phyloP scores from a whole-genome alignment of 2,888 invertebrate genomes.

The Willowsia nigromaculata region DNA sequence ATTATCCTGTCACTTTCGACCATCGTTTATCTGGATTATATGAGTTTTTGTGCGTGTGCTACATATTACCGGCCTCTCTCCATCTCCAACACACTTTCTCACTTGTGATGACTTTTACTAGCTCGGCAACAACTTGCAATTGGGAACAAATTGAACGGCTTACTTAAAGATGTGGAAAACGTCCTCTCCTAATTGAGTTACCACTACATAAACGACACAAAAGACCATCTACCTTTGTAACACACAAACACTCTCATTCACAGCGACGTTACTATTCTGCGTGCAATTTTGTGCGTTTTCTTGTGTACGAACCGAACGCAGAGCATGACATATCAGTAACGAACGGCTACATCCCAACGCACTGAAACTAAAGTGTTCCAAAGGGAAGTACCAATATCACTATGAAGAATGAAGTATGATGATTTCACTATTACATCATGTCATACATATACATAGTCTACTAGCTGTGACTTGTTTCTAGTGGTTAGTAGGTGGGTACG shows the following conservation, averaged over 20 bases:
- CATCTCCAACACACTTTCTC: neutral
- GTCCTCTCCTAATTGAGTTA: slow-evolving; percentile 2
- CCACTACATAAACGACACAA: neutral
- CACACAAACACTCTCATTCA: neutral
- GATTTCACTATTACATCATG: neutral
- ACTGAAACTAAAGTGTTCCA: neutral
- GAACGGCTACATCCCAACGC: neutral
- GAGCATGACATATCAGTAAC: too few relatives aligned
- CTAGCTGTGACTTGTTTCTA: neutral
- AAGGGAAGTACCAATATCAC: slow-evolving; percentile 2
- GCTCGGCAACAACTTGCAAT: slow-evolving; percentile 10
- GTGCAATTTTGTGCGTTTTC: neutral
- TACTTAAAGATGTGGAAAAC: neutral
- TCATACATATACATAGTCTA: neutral
- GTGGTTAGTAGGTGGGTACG: too few relatives aligned
- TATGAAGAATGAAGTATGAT: neutral
- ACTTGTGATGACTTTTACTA: slow-evolving; percentile 5
- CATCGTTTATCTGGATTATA: slow-evolving; percentile 12
- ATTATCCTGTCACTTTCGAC: neutral
- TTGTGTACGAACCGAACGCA: too few relatives aligned
- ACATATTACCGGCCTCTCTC: neutral
- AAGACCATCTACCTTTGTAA: neutral
- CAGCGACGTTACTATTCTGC: neutral
- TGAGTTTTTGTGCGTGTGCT: neutral
- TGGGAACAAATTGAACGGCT: slow-evolving; percentile 15